Base-by-base conservation (phyloP, 1,140 invertebrate genomes). In the Tetramorium alpestre region DNA sequence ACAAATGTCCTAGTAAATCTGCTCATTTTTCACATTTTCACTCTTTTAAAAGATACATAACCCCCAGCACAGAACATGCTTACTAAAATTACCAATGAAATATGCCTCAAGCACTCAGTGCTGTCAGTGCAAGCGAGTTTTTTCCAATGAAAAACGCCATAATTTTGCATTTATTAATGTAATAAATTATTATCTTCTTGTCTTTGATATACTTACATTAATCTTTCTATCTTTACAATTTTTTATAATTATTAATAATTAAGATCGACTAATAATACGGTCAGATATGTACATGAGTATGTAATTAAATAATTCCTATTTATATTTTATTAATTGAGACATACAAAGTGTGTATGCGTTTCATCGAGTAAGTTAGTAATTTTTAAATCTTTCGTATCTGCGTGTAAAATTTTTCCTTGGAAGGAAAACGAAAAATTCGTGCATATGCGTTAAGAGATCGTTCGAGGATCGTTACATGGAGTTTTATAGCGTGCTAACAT, bases 391-490 rank as follows among this genome's bases (percentile, higher is more conserved):
- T 51, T 18, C 38, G 33, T 33, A 33, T 33, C 0, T 49, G 0
- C 28, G 8, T 3, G 16, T 41, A 54, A 10, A 18, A 47, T 58
- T 60, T 73, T 58, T 33, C 7, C 13, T 13, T 44, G 2, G 1
- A 16, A 58, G 18, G 8, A 7, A 47, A 73, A 60, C 16, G 6
- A 58, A 44, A 70, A 44, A 56, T 78, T 65, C 10, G 7, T 2
- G 8, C 0, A n/a, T 18, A n/a, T 18, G n/a, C n/a, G n/a, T 18
- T 22, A 11, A 65, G 60, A 51, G 28, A 47, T 44, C 25, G 65
- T 70, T 58, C 22, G 54, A 73, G 54, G n/a, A 47, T 82, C 51
- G 41, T 82, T 82, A 72, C 13, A 16, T 38, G 22, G 11, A 47
- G 67, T 70, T 38, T 81, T 22, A 38, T 16, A 16, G 25, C 38